Base-by-base conservation (phyloP, 2,888 invertebrate genomes). In the Trissolcus japonicus region DNA sequence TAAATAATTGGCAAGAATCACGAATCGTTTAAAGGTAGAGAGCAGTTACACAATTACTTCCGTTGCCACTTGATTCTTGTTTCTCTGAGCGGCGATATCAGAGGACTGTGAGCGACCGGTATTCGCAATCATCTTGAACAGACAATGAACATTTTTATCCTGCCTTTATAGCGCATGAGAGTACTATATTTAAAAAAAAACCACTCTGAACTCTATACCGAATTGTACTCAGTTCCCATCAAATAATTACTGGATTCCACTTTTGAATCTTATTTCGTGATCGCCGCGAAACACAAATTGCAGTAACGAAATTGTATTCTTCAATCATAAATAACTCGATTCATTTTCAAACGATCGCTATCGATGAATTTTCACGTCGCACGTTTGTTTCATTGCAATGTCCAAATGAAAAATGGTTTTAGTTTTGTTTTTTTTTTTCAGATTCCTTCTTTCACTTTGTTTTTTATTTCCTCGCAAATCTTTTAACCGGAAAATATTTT, bases 1-100 rank as follows among this genome's bases (percentile, higher is more conserved):
- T 72, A 66, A 67, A 71, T 72, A 57, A 71, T 71, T 67, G 66
- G 62, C 71, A 57, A 67, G 76, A 76, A 76, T 76, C 76, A 67
- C 71, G 76, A 76, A 71, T 67, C 76, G 66, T 62, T 76, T 67
- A 57, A 71, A 62, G 55, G 76, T 29, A 48, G 53, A 71, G 61
- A 29, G 41, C 54, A 19, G 54, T 76, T 76, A 51, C 76, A 51
- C 71, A 72, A 76, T 59, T 25, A 17, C 59, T 72, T 72, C 76
- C 76, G 76, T 6, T 54, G 76, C 25, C 62, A 56, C 53, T 48
- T 62, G 66, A 76, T 57, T 76, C 60, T 59, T 46, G 54, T 65
- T 56, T 71, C 66, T 66, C 61, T 40, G 55, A 9, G 61, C 66
- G 71, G 57, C 66, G 29, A 46, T 71, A 76, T 69, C 76, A 53